Evolutionary conservation across 2,797 vertebrate genomes (phyloP).

Genomic region (Anguilla pacifica): DNA sequence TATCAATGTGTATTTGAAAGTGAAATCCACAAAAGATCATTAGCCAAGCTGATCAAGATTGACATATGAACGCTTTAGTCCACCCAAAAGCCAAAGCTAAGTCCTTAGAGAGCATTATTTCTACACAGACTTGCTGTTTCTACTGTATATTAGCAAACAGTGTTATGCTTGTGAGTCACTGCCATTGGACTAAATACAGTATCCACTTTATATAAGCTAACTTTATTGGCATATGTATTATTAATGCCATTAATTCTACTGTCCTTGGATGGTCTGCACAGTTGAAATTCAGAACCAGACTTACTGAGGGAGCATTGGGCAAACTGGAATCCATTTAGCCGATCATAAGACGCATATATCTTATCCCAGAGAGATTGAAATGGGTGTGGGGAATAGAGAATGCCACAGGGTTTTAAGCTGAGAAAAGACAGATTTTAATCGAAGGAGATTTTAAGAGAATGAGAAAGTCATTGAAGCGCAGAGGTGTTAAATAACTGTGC

Average conservation of each 20-base stretch:
- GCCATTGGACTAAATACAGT: neutral
- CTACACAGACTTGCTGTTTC: neutral
- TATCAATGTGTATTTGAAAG: neutral
- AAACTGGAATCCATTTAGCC: constrained; percentile 12
- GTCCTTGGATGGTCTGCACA: neutral
- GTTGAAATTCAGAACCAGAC: neutral
- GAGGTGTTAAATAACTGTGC: constrained; percentile 41
- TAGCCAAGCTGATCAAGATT: neutral
- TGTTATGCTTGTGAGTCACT: neutral
- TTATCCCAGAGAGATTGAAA: constrained; percentile 14
- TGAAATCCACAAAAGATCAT: neutral
- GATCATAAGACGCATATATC: constrained; percentile 5
- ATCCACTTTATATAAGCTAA: neutral
- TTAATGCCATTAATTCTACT: neutral
- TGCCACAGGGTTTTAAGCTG: constrained; percentile 22
- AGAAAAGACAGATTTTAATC: constrained; percentile 50
- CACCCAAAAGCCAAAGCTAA: neutral
- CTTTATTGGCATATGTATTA: neutral
- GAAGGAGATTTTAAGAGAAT: constrained; percentile 42
- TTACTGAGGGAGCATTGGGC: neutral
- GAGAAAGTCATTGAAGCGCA: constrained; percentile 41
- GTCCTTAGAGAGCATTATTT: neutral
- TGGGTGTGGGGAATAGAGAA: constrained; percentile 6
- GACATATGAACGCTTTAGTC: neutral
- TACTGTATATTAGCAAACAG: neutral